Evolutionary conservation across 2,113 vertebrate genomes (phyloP).

Genomic region (Gobiocypris rarus): DNA sequence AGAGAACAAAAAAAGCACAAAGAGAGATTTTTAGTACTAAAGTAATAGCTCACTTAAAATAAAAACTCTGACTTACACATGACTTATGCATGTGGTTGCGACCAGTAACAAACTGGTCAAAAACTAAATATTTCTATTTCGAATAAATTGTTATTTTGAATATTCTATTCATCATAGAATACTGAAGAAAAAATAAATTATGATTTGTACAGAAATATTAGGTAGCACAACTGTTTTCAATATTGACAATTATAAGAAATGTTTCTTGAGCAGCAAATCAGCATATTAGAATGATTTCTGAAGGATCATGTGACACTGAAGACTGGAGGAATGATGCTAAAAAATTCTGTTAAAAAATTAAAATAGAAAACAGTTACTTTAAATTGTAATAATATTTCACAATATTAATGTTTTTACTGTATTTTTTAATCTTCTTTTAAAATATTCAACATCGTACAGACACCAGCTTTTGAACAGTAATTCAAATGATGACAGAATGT

Average conservation of each 20-base stretch:
- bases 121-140: not conserved
- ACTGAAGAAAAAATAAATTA: no score
- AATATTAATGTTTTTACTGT: not conserved
- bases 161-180: not conserved
- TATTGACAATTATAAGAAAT: not conserved
- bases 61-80: not conserved
- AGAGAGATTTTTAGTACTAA: not conserved
- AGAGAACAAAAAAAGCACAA: not conserved
- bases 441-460: not conserved
- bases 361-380: not conserved
- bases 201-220: no score
- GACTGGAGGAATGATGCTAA: not conserved
- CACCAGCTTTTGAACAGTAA: not conserved
- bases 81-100: no score
- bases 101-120: not conserved
- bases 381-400: not conserved
- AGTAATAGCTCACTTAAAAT: not conserved
- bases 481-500: not conserved
- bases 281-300: not conserved
- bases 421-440: no score
- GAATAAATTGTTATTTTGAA: not conserved
- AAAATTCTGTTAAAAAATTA: not conserved
- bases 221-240: not conserved
- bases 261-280: not conserved
- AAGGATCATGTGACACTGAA: not conserved